These are phyloP conservation scores for Agrotis puta DNA, from an alignment of 2,888 invertebrate genomes.

Conservation along the genomic window DNA sequence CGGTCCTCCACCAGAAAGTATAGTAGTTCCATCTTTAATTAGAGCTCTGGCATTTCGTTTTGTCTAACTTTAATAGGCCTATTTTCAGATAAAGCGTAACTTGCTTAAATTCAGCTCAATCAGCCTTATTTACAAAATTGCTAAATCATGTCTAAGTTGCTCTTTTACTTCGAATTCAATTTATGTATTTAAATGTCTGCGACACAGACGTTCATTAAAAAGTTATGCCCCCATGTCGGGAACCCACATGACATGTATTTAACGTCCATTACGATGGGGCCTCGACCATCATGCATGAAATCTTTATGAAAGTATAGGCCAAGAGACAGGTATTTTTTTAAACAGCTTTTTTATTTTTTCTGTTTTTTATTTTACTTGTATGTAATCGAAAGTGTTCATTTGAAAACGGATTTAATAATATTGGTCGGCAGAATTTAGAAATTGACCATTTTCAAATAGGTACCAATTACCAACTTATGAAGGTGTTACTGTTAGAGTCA, in stretches of 20 bases:
- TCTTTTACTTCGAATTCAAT: neutral
- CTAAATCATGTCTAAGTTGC: neutral
- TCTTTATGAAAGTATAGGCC: conserved; percentile 49
- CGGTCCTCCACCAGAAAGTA: no score
- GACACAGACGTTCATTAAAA: conserved; percentile 9
- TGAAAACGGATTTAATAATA: neutral
- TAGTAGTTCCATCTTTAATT: no score
- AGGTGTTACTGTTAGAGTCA: neutral
- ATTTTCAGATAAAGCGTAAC: no score
- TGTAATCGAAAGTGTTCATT: neutral
- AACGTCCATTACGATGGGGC: conserved; percentile 36
- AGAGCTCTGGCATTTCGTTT: no score
- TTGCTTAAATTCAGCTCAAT: neutral
- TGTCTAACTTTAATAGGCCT: no score
- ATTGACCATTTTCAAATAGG: no score
- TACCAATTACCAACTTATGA: no score
- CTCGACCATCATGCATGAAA: conserved; percentile 35
- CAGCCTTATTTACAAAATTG: neutral
- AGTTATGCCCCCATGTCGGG: conserved; percentile 30
- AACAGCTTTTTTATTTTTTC: neutral
- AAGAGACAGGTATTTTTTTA: conserved; percentile 19
- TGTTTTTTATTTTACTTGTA: neutral
- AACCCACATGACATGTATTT: conserved; percentile 54
- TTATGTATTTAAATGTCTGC: neutral
- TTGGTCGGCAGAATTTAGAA: neutral